phyloP scores from a whole-genome alignment of 2,113 vertebrate species.

The Raja brachyura region DNA sequence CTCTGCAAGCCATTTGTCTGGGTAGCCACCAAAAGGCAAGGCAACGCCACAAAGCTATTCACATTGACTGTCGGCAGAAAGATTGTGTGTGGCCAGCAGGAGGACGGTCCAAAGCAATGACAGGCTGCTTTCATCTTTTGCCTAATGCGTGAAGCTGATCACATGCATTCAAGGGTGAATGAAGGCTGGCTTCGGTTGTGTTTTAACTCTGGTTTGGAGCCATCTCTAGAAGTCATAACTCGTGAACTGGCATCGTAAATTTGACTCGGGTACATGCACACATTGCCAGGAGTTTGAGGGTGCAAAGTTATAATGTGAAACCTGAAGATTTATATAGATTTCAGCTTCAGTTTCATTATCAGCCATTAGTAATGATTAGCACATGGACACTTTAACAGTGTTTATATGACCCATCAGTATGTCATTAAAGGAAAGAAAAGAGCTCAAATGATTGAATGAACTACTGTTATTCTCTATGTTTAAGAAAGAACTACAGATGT shows the following conservation, averaged over 20 bases:
- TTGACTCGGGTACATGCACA: background rate
- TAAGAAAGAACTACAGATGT: no score
- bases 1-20: background rate
- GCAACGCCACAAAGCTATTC: background rate
- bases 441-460: no score
- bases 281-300: background rate
- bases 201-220: background rate
- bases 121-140: background rate
- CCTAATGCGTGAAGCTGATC: background rate
- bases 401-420: background rate
- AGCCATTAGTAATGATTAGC: background rate
- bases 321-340: background rate
- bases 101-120: background rate
- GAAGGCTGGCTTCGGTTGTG: background rate
- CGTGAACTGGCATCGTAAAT: background rate
- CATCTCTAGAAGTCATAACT: background rate
- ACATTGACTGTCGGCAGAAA: background rate
- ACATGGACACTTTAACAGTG: background rate
- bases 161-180: background rate
- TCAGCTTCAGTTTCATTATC: background rate
- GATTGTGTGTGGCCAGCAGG: background rate
- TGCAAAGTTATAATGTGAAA: background rate
- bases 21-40: background rate
- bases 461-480: no score
- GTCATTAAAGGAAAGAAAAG: no score